Evolutionary conservation across 2,113 vertebrate species (phyloP).

Genomic region (Lagopus leucura): DNA sequence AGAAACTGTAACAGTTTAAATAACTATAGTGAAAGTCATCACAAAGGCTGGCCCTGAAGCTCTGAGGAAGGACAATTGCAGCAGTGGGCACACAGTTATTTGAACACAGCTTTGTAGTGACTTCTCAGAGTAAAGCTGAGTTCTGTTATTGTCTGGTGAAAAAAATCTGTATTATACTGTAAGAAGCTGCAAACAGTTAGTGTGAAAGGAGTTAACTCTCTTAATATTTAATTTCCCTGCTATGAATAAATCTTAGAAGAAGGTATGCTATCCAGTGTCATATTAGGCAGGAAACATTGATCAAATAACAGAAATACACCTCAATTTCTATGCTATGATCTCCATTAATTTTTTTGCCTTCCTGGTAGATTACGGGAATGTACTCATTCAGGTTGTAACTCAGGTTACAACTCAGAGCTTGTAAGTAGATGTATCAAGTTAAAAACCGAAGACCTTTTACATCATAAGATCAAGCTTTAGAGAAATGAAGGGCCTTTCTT

Average conservation of each 20-base stretch:
- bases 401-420: background rate
- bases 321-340: background rate
- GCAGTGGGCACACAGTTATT: background rate
- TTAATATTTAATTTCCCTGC: background rate
- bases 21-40: background rate
- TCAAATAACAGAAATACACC: background rate
- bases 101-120: background rate
- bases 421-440: background rate
- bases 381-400: background rate
- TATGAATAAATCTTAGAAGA: background rate
- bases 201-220: background rate
- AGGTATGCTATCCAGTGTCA: background rate
- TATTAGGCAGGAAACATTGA: background rate
- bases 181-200: background rate
- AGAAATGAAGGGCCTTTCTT: background rate
- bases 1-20: background rate
- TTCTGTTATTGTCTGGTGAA: background rate
- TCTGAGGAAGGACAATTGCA: background rate
- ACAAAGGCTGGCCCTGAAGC: background rate
- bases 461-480: background rate
- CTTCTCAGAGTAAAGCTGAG: background rate
- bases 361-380: background rate
- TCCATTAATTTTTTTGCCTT: background rate
- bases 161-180: background rate
- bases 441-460: background rate